These are phyloP conservation scores for Paratilapia polleni DNA, from an alignment of 2,113 vertebrate genomes.

Conservation along the genomic window DNA sequence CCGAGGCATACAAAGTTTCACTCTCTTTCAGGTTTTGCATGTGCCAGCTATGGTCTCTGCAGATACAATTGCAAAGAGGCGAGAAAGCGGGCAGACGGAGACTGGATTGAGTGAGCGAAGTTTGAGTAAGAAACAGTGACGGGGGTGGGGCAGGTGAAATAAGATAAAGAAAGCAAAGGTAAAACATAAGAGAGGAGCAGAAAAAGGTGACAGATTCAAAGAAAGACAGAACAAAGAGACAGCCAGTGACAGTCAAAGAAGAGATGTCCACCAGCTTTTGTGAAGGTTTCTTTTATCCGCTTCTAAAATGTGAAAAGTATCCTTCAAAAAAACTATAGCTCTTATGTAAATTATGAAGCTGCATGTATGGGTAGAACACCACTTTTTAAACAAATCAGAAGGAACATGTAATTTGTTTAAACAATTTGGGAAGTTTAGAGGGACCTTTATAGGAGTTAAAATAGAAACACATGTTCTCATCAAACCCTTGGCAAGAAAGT, in stretches of 20 bases:
- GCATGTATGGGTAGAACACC: neutral
- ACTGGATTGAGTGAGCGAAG: neutral
- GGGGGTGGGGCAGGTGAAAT: neutral
- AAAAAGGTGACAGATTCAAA: neutral
- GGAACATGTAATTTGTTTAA: neutral
- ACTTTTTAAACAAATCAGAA: neutral
- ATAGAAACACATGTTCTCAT: neutral
- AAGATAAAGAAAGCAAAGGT: neutral
- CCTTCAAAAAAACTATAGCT: neutral
- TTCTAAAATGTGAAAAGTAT: neutral
- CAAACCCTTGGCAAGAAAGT: neutral
- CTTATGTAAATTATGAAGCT: neutral
- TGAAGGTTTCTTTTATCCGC: neutral
- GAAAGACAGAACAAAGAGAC: neutral
- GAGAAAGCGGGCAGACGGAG: neutral
- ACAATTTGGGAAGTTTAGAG: neutral
- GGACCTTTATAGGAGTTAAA: neutral
- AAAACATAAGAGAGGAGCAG: neutral
- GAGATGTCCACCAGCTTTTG: neutral
- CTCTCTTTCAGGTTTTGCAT: constrained; percentile 18
- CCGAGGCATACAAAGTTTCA: neutral
- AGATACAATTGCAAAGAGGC: constrained; percentile 1
- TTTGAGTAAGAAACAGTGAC: neutral
- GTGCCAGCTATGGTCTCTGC: neutral
- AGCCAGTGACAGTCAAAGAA: neutral